Evolutionary conservation across 2,888 invertebrate genomes (phyloP).

Genomic region (Pollenia labialis): DNA sequence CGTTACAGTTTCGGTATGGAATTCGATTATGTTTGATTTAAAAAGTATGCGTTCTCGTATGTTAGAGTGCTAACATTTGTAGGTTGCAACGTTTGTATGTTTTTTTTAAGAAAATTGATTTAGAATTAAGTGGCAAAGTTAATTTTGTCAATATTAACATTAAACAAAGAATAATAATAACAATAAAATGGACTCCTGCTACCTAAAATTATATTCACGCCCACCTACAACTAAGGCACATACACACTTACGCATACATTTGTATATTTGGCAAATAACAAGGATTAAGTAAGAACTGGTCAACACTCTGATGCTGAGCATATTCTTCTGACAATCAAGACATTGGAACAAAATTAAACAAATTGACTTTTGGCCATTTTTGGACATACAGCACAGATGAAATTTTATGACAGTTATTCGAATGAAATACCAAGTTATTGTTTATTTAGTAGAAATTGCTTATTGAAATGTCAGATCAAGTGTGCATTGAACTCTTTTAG

Average conservation of each 20-base stretch:
- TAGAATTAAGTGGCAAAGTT: constrained; percentile 68
- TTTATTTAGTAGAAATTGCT: neutral
- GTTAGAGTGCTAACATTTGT: neutral
- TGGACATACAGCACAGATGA: neutral
- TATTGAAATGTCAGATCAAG: neutral
- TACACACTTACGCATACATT: neutral
- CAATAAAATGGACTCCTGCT: constrained; percentile 30
- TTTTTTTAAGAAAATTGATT: constrained; percentile 65
- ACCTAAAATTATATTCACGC: neutral
- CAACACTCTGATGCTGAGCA: neutral
- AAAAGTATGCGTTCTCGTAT: neutral
- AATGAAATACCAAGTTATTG: neutral
- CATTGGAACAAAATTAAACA: neutral
- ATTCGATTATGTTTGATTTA: constrained; percentile 27
- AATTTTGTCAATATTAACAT: constrained; percentile 67
- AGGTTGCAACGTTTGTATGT: neutral
- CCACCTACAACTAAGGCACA: no score
- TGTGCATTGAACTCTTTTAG: no score
- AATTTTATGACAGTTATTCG: constrained; percentile 7
- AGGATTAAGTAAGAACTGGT: neutral
- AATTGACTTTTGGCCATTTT: constrained; percentile 1
- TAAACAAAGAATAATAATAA: constrained; percentile 53
- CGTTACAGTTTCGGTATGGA: constrained; percentile 10
- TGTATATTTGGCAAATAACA: neutral
- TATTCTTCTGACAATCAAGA: neutral